Percentiles rank a stretch among this genome's conserved stretches.
phyloP scores from a whole-genome alignment of 2,797 vertebrate genomes.

The Decapterus maruadsi region DNA sequence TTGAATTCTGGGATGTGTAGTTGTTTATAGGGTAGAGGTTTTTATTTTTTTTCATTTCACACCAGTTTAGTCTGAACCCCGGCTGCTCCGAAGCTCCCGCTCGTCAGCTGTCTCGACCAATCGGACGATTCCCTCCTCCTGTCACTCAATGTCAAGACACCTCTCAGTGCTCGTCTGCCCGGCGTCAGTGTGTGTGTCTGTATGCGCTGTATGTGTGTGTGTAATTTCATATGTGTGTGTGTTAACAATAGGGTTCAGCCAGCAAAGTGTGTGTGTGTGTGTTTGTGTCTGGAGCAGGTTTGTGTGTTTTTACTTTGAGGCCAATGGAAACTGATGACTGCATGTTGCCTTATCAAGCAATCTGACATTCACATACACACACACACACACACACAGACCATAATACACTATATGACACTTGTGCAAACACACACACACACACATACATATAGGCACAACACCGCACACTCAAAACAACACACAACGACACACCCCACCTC shows the following conservation, averaged over 20 bases:
- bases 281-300: constrained; percentile 69
- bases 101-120: constrained; percentile 56
- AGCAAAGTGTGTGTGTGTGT: constrained; percentile 67
- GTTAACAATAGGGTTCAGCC: constrained; percentile 63
- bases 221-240: constrained; percentile 46
- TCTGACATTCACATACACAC: constrained; percentile 60
- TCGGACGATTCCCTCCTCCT: constrained; percentile 39
- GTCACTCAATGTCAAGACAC: constrained; percentile 50
- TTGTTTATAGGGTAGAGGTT: constrained; percentile 32
- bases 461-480: constrained; percentile 36
- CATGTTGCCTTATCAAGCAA: constrained; percentile 88
- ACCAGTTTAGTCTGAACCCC: constrained; percentile 18
- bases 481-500: constrained; percentile 31
- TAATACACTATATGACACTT: constrained; percentile 32
- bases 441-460: constrained; percentile 10
- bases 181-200: constrained; percentile 59
- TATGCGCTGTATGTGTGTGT: constrained; percentile 49
- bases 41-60: constrained; percentile 31
- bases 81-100: constrained; percentile 36
- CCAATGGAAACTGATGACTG: constrained; percentile 84
- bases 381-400: constrained; percentile 31
- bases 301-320: constrained; percentile 82
- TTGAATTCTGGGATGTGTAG: constrained; percentile 55
- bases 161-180: constrained; percentile 53
- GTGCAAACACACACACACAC: constrained; percentile 32